Evolutionary conservation across 2,797 vertebrate species (phyloP), one percentile per base, ranked within the genome.

Genomic region (Tadarida brasiliensis): DNA sequence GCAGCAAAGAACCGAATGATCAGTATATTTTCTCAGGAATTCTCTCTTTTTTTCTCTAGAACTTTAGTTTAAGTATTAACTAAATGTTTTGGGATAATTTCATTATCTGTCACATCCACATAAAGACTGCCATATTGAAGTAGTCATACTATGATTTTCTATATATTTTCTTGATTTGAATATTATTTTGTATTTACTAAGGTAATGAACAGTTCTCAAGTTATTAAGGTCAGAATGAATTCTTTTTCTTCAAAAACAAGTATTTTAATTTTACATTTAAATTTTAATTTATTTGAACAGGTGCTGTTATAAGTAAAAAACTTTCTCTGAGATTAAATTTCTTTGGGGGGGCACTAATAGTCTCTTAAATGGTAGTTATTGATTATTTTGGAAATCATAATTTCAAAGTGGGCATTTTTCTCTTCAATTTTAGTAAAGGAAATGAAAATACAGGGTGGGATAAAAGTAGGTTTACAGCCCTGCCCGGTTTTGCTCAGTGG

Each of bases 371-470:
- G 28, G 30, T 92, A 33, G 44, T 71, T 89, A 57, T 49, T 90
- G 47, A 83, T 92, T 85, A 87, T 39, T 88, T 90, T 84, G 56
- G 28, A 94, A 74, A 70, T 90, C 44, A 63, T 90, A 81, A 85
- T 78, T 93, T 93, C 28, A 78, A 83, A 86, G 83, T 57, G 26
- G 47, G 6, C 33, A 73, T 85, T 93, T 67, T 54, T 19, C 80
- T 77, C 61, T 94, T 92, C 11, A 73, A 5, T 81, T 87, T 81
- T 85, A 54, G 9, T 85, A 91, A 91, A 65, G 54, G 15, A 61
- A 85, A 89, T 54, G 30, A 86, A 87, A 78, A 90, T 39, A 77
- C 19, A 56, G 51, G 51, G 51, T 15, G 6, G 11, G n/a, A 14
- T 51, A 78, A 56, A 78, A 78, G 51, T 56, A 78, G 51, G n/a